Percentiles rank a stretch among this genome's conserved stretches.
Conservation (phyloP, 2,797 vertebrate species). For the Ammospiza maritima region DNA sequence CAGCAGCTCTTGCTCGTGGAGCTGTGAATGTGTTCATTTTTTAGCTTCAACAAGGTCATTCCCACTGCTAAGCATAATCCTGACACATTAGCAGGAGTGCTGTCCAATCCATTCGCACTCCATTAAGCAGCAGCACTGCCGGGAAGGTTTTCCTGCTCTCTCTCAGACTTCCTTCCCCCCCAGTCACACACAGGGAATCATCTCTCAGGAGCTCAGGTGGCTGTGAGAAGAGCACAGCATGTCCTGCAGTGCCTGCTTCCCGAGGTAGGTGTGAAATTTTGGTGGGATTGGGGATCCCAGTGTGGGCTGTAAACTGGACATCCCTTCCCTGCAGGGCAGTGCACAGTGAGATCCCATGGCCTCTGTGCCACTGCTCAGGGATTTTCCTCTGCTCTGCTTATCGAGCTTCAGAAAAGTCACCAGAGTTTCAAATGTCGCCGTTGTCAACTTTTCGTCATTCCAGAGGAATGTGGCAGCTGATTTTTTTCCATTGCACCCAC, state of each 20-base stretch:
- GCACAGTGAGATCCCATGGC: not conserved
- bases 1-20: not conserved
- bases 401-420: not conserved
- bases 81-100: constrained; percentile 15
- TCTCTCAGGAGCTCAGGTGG: not conserved
- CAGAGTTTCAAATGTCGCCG: rapidly evolving
- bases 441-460: not conserved
- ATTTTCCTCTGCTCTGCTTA: not conserved
- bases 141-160: not conserved
- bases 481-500: not conserved
- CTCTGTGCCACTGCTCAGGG: rapidly evolving
- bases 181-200: not conserved
- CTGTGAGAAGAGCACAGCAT: rapidly evolving
- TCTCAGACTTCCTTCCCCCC: not conserved
- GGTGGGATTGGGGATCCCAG: not conserved
- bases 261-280: not conserved
- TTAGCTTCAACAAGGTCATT: constrained; percentile 58
- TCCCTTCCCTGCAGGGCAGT: not conserved
- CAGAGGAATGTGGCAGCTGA: not conserved
- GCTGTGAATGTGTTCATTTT: constrained; percentile 43
- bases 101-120: constrained; percentile 49
- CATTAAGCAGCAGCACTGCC: not conserved
- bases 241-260: not conserved
- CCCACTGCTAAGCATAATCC: constrained; percentile 27
- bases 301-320: rapidly evolving